Conservation (phyloP, 2,888 invertebrate genomes). For the Hypsopygia costalis region DNA sequence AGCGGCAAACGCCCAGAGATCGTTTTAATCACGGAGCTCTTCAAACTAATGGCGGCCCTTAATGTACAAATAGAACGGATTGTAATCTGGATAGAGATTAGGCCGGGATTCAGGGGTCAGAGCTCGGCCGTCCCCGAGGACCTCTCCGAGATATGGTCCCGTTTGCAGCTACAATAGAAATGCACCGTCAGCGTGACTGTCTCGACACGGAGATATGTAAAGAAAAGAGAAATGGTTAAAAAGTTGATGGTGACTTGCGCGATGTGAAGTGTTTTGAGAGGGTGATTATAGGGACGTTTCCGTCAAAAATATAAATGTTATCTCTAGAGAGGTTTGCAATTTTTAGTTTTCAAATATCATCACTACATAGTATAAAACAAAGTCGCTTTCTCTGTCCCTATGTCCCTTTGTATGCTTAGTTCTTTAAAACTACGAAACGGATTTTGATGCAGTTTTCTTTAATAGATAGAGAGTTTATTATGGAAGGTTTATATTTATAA, state of each 20-base stretch:
- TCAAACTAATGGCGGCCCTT: constrained; percentile 49
- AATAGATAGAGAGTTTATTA: no score
- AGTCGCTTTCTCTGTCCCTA: no score
- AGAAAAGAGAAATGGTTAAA: neutral
- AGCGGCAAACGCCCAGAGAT: constrained; percentile 40
- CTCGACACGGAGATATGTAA: constrained; percentile 2
- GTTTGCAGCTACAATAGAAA: constrained; percentile 7
- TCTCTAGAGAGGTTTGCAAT: no score
- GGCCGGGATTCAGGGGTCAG: constrained; percentile 36
- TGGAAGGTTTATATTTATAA: no score
- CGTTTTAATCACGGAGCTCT: constrained; percentile 45
- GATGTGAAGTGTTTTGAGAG: neutral
- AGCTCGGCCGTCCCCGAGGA: constrained; percentile 20
- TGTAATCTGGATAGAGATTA: constrained; percentile 49
- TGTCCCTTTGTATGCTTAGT: no score
- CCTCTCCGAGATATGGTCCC: constrained; percentile 1
- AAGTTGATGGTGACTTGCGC: neutral
- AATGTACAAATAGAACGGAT: constrained; percentile 49
- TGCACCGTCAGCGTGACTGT: constrained; percentile 5
- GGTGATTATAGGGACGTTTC: no score
- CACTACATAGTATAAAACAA: no score
- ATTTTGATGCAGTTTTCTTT: no score
- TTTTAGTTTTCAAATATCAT: no score
- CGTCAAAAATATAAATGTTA: no score
- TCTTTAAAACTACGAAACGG: no score